Base-by-base conservation (phyloP, 2,113 vertebrate genomes). In the Osmerus mordax region DNA sequence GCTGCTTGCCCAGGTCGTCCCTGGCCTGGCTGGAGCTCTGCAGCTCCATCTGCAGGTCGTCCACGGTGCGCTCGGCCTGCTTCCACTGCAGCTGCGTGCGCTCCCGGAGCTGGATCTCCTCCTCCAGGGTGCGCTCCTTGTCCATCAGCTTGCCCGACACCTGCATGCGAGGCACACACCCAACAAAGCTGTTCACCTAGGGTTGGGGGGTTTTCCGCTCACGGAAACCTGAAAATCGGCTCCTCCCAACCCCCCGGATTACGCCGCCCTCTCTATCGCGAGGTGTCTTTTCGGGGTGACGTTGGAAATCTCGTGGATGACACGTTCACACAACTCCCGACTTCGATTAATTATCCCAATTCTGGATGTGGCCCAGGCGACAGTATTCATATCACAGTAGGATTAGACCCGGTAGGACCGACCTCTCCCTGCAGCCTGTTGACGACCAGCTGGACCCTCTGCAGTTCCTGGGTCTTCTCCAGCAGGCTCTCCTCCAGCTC, bases 81-180 rank as follows among this genome's bases (percentile, higher is more conserved):
- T 90, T 92, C 2, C 88, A 90, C 87, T 91, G 90, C 69, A 93
- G 86, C 82, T 92, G 90, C 0, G 89, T 64, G 21, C 83, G 78
- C 78, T 93, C 91, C n/a, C 89, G 72, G 82, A 89, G 77, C 89
- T 93, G 91, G 82, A 92, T 93, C 88, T 93, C 92, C 56, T 92
- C 90, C 78, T 93, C 92, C 77, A 94, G 85, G 0, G 78, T 82
- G 11, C 54, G 85, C 74, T 91, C 90, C 83, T 86, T 91, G 52
- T 92, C 91, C 0, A 85, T 83, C 77, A 93, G 86, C 73, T 91
- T 92, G 3, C 84, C 87, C 0, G 90, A 89, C 13, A 93, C 89
- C 91, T 92, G 72, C 36, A 36, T 15, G 58, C 29, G 16, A 54
- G 23, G 12, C 8, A 68, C 5, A 60, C 36, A 3, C 36, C 36